phyloP scores from a whole-genome alignment of 1,140 invertebrate species.

The Brachionus plicatilis region DNA sequence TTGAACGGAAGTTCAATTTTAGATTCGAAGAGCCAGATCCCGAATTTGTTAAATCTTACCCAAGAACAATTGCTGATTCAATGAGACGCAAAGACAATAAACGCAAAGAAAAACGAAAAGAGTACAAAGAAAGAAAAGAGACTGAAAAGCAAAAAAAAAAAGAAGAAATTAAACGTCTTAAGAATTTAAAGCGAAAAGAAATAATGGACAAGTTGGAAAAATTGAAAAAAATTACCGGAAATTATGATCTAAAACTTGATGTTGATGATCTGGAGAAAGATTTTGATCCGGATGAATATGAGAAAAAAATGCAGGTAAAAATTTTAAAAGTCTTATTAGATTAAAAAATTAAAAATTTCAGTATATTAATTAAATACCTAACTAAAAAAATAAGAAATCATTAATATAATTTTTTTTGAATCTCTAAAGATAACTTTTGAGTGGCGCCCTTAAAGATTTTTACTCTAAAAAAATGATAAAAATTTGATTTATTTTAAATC shows the following conservation, averaged over 20 bases:
- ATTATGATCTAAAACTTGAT: constrained; percentile 60
- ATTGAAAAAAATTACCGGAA: constrained; percentile 82
- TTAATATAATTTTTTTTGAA: too few species aligned
- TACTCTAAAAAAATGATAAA: too few species aligned
- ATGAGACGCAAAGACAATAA: constrained; percentile 72
- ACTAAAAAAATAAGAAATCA: too few species aligned
- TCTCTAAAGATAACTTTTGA: too few species aligned
- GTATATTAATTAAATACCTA: too few species aligned
- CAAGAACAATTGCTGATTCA: constrained; percentile 76
- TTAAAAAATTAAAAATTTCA: too few species aligned
- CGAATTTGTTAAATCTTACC: constrained; percentile 85
- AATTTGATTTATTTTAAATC: too few species aligned
- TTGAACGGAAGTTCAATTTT: constrained; percentile 92
- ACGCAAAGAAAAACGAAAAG: constrained; percentile 69
- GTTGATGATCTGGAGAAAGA: constrained; percentile 70
- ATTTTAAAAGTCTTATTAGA: neutral
- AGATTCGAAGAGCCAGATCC: constrained; percentile 90
- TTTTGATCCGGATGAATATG: constrained; percentile 84
- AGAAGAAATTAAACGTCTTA: constrained; percentile 78
- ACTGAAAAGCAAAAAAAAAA: constrained; percentile 73
- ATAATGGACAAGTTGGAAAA: constrained; percentile 80
- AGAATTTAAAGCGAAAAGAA: constrained; percentile 80
- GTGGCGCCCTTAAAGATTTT: too few species aligned
- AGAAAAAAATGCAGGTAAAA: constrained; percentile 69
- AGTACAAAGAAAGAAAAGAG: constrained; percentile 68